Conservation (phyloP, 92 coral and sea anemone species). For the Anthopleura xanthogrammica region DNA sequence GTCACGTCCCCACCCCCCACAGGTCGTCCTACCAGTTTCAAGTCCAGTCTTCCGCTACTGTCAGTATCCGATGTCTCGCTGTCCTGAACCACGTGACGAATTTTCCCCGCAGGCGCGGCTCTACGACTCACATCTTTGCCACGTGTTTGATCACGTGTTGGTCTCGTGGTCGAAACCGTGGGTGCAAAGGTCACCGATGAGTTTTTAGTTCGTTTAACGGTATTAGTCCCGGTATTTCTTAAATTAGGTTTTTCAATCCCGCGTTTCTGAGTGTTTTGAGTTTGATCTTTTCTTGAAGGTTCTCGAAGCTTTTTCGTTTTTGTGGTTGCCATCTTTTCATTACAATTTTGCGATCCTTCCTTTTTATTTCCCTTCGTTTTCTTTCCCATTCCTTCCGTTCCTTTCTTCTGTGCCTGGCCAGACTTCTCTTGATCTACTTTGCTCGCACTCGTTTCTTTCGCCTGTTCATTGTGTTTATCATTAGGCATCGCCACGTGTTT, state of each 20-base stretch:
- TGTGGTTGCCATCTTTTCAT: neutral
- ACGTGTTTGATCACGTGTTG: conserved; percentile 46
- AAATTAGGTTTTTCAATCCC: conserved; percentile 37
- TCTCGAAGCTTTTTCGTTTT: conserved; percentile 1
- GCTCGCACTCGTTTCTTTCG: conserved; percentile 5
- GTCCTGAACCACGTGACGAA: conserved; percentile 38
- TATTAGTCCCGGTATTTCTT: conserved; percentile 22
- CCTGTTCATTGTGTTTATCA: conserved; percentile 14
- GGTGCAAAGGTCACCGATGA: conserved; percentile 83
- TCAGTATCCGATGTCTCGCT: conserved; percentile 88
- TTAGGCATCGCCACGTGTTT: conserved; percentile 9
- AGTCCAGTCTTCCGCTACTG: conserved; percentile 64
- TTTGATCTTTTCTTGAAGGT: neutral
- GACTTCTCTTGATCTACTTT: neutral
- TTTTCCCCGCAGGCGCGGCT: conserved; percentile 6
- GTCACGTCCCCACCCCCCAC: conserved; percentile 11
- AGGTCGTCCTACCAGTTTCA: conserved; percentile 58
- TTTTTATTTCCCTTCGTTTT: conserved; percentile 14
- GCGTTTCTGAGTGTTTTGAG: conserved; percentile 1
- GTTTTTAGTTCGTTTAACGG: conserved; percentile 42
- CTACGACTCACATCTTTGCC: conserved; percentile 35
- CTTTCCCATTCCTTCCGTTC: neutral
- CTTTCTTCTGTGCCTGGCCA: neutral
- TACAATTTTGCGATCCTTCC: neutral
- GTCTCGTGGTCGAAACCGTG: conserved; percentile 45